A percentile compares a stretch with the other conserved stretches of the same genome.
Evolutionary conservation across 1,140 invertebrate species (phyloP).

Genomic region (Bilobella aurantiaca): DNA sequence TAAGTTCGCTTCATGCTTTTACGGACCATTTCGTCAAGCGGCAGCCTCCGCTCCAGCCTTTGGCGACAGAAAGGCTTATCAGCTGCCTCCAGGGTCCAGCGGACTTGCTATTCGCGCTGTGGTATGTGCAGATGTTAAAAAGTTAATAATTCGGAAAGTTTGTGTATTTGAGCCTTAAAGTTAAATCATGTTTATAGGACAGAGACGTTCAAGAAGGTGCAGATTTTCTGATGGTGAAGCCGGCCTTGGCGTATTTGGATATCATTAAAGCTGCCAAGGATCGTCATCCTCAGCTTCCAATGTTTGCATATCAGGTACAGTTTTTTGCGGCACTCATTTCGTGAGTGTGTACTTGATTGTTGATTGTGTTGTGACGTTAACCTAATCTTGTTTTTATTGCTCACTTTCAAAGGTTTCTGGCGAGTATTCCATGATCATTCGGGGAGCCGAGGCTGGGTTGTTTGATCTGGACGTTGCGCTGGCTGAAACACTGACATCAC

Average conservation of each 20-base stretch:
- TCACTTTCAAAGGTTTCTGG: slow-evolving; percentile 95
- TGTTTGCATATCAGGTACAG: slow-evolving; percentile 78
- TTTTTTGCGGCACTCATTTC: no score
- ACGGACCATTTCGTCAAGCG: slow-evolving; percentile 92
- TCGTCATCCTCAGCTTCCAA: slow-evolving; percentile 69
- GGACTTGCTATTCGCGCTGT: slow-evolving; percentile 79
- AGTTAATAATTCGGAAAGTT: slow-evolving; percentile 3
- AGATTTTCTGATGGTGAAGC: slow-evolving; percentile 97
- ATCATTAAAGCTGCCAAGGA: slow-evolving; percentile 76
- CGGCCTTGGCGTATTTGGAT: slow-evolving; percentile 84
- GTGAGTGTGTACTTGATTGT: background rate
- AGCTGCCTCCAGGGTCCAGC: slow-evolving; percentile 72
- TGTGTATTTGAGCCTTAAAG: no score
- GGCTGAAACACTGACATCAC: slow-evolving; percentile 68
- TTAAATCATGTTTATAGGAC: no score
- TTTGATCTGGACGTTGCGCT: slow-evolving; percentile 66
- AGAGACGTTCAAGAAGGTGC: slow-evolving; percentile 87
- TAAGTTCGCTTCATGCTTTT: slow-evolving; percentile 91
- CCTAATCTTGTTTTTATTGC: slow-evolving; percentile 38
- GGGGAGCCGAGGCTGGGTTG: slow-evolving; percentile 60
- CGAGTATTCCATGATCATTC: slow-evolving; percentile 88
- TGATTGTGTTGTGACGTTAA: background rate
- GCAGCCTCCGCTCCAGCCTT: slow-evolving; percentile 80
- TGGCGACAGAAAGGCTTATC: slow-evolving; percentile 84
- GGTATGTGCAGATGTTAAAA: no score